phyloP scores from a whole-genome alignment of 2,113 vertebrate species.

The Arenaria interpres region DNA sequence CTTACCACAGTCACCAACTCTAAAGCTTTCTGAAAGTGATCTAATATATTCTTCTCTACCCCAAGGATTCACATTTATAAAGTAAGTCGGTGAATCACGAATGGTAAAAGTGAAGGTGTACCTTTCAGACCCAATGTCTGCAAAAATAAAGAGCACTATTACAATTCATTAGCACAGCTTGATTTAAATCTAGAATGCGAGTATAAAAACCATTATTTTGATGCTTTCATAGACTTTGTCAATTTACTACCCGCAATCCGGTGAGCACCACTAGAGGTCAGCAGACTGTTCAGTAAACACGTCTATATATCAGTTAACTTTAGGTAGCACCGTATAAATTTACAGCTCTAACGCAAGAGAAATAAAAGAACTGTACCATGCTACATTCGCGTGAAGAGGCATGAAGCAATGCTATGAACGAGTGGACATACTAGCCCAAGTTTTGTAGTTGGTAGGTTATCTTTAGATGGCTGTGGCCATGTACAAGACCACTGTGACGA shows the following conservation, averaged over 20 bases:
- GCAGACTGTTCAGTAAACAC: neutral
- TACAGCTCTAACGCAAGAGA: neutral
- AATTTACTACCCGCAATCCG: neutral
- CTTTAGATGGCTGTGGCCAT: neutral
- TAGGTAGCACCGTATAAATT: rapidly evolving
- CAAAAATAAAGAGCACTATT: conserved; percentile 27
- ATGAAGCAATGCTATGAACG: neutral
- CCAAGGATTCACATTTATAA: conserved; percentile 89
- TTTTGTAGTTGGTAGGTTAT: neutral
- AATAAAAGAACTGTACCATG: neutral
- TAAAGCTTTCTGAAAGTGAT: conserved; percentile 82
- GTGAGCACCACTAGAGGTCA: conserved; percentile 50
- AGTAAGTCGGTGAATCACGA: conserved; percentile 85
- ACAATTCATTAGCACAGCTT: neutral
- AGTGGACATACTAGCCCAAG: neutral
- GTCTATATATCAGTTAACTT: rapidly evolving
- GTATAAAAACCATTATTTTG: rapidly evolving
- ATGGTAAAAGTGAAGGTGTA: conserved; percentile 90
- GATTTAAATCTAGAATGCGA: neutral
- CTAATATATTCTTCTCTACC: conserved; percentile 85
- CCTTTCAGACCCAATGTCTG: conserved; percentile 88
- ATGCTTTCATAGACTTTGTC: neutral
- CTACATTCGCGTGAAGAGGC: no score
- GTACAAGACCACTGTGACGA: rapidly evolving
- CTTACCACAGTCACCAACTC: conserved; percentile 90